Evolutionary conservation across 2,113 vertebrate genomes (phyloP), one percentile per base, ranked within the genome.

Genomic region (Noturus placidus): DNA sequence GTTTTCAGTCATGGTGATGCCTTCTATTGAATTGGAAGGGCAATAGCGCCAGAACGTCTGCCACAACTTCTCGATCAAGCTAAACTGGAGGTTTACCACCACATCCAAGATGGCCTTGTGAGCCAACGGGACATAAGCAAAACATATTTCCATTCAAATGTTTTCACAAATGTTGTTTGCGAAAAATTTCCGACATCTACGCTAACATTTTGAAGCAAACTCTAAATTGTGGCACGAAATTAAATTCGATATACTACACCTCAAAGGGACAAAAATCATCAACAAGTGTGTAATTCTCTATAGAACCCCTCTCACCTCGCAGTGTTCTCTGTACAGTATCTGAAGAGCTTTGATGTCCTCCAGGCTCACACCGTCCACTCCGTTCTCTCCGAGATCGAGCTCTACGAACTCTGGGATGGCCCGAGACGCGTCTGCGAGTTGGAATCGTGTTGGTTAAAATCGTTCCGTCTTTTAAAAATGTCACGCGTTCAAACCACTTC

Each of bases 21-120:
- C 94, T 69, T 98, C 97, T 54, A 95, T 91, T 42, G 97, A 87
- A 72, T 94, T 91, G 52, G 96, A 91, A 85, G 97, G 96, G 0
- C 96, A 96, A 90, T 95, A 99, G 91, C 95, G 95, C 98, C 98
- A 99, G 93, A 99, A 99, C 4, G 98, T 97, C 87, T 98, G 96
- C 98, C 98, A 99, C 54, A 99, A 93, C 90, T 99, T 99, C 95
- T 99, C 98, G 1, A 99, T 97, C 61, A 97, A 97, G 90, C 97
- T 97, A 79, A 99, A 99, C 92, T 99, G 98, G 1, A 99, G 97
- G 91, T 97, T 98, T 93, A 97, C 96, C 30, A 99, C 97, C 0
- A 99, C 97, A 5, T 99, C 98, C 90, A 99, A 50, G 77, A 97
- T 99, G 9, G 97, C 98, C 98, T 46, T 99, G 86, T n/a, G 85